phyloP scores from a whole-genome alignment of 2,113 vertebrate genomes.

The Blennius ocellaris region DNA sequence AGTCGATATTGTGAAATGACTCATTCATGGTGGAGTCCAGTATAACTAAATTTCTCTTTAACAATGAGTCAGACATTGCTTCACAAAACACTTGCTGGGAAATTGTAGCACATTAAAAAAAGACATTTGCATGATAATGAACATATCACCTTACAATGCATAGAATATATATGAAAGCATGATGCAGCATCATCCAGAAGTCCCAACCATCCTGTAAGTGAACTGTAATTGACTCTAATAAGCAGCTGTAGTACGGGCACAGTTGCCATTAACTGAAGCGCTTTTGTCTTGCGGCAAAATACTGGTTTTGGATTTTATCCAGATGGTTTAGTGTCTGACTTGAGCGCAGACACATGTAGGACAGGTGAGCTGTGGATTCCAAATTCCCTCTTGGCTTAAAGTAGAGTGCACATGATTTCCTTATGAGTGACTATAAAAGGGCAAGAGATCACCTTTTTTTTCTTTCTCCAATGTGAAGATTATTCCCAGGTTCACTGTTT shows the following conservation, averaged over 20 bases:
- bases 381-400: background rate
- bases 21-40: no score
- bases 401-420: background rate
- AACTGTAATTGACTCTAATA: constrained; percentile 43
- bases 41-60: no score
- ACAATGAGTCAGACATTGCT: no score
- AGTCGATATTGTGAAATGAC: no score
- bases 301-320: constrained; percentile 39
- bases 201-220: constrained; percentile 22
- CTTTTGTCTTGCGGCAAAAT: constrained; percentile 27
- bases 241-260: constrained; percentile 9
- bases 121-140: background rate
- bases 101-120: background rate
- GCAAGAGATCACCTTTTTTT: no score
- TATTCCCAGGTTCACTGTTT: background rate
- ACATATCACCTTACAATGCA: background rate
- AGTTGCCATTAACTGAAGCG: constrained; percentile 27
- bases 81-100: no score
- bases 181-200: constrained; percentile 27
- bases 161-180: background rate
- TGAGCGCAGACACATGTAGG: constrained; percentile 10
- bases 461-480: constrained; percentile 4
- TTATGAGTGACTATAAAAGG: no score
- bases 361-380: constrained; percentile 2
- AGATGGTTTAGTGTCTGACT: constrained; percentile 35